phyloP scores from a whole-genome alignment of 2,797 vertebrate genomes.

The Vespertilio murinus region DNA sequence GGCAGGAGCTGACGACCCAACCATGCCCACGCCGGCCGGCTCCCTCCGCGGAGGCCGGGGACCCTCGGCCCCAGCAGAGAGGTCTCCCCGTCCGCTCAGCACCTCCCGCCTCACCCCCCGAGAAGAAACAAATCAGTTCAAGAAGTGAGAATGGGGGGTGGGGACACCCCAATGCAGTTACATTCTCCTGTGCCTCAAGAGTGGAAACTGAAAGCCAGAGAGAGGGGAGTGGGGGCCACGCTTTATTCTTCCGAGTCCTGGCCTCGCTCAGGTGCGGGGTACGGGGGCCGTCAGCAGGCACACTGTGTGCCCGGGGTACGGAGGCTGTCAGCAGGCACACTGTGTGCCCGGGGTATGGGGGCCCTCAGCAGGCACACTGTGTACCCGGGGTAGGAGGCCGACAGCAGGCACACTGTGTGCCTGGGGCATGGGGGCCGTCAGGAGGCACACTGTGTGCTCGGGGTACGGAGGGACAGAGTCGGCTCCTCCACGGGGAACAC shows the following conservation, averaged over 20 bases:
- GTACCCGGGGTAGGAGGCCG: slow-evolving; percentile 11
- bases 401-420: background rate
- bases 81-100: background rate
- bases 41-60: background rate
- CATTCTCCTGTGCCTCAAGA: slow-evolving; percentile 31
- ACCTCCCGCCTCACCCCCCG: background rate
- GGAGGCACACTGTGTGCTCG: no score
- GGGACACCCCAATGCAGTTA: background rate
- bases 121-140: slow-evolving; percentile 40
- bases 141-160: background rate
- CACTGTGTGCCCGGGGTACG: background rate
- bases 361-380: no score
- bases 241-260: slow-evolving; percentile 44
- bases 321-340: no score
- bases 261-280: background rate
- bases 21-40: background rate
- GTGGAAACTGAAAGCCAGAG: slow-evolving; percentile 41
- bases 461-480: slow-evolving; percentile 23
- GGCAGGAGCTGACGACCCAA: background rate
- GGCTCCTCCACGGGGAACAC: slow-evolving; percentile 55
- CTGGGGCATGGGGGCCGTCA: no score
- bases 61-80: background rate
- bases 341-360: no score
- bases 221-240: background rate
- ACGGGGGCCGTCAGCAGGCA: slow-evolving; percentile 26